Evolutionary conservation across 2,113 vertebrate species (phyloP).

Genomic region (Potamarius usumacintae): DNA sequence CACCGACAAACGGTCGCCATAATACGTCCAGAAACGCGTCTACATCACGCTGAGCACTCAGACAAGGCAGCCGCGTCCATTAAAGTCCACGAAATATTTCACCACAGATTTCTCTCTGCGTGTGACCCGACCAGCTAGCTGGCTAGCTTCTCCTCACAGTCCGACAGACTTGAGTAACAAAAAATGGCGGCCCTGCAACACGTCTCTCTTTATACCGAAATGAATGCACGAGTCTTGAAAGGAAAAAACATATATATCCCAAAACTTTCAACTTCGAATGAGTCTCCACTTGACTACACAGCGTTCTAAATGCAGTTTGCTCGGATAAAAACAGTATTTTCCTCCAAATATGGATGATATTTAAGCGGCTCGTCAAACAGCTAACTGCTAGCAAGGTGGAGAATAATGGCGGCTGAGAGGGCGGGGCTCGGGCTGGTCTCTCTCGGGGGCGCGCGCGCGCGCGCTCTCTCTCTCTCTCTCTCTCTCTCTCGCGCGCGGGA

Average conservation of each 20-base stretch:
- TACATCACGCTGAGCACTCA: constrained; percentile 56
- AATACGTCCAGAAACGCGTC: constrained; percentile 50
- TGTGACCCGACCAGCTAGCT: neutral
- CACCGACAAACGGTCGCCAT: constrained; percentile 62
- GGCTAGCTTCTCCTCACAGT: constrained; percentile 49
- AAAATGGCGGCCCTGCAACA: constrained; percentile 79
- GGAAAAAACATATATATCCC: constrained; percentile 50
- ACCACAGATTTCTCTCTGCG: neutral
- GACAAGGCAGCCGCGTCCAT: neutral
- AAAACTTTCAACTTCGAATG: neutral
- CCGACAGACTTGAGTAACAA: constrained; percentile 62
- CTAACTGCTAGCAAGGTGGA: constrained; percentile 46
- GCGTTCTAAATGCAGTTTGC: neutral
- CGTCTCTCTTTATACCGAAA: constrained; percentile 68
- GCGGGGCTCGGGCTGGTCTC: constrained; percentile 63
- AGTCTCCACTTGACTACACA: constrained; percentile 9
- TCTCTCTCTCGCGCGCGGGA: too few relatives aligned
- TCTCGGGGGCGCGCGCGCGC: constrained; percentile 44
- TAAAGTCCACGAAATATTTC: constrained; percentile 3
- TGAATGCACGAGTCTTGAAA: constrained; percentile 47
- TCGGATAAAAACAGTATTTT: constrained; percentile 24
- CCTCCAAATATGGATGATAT: constrained; percentile 53
- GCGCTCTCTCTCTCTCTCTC: constrained; percentile 35
- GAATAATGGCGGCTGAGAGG: constrained; percentile 79
- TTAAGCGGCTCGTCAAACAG: constrained; percentile 40